Conservation (phyloP, 1,140 invertebrate genomes). For the Pseudomyrmex pallidus region DNA sequence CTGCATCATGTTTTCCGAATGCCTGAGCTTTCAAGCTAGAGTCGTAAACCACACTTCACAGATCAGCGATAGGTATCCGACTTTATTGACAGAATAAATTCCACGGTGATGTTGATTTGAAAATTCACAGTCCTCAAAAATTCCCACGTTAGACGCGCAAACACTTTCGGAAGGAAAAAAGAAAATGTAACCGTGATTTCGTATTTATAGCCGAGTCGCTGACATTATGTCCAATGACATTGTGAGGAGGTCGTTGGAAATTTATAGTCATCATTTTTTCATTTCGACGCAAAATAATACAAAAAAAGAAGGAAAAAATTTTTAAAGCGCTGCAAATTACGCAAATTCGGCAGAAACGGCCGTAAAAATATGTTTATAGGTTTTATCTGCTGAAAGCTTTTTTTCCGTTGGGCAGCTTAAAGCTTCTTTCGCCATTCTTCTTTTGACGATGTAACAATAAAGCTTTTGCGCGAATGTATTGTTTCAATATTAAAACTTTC, state of each 20-base stretch:
- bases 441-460: background rate
- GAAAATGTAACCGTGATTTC: background rate
- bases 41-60: conserved; percentile 46
- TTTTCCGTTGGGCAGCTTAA: conserved; percentile 5
- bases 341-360: background rate
- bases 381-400: background rate
- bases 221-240: conserved; percentile 11
- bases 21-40: background rate
- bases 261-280: conserved; percentile 18
- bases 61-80: conserved; percentile 21
- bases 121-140: conserved; percentile 65
- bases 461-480: background rate
- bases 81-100: conserved; percentile 66
- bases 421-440: background rate
- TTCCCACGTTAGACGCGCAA: conserved; percentile 58
- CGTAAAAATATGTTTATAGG: conserved; percentile 29
- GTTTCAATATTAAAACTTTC: background rate
- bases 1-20: background rate
- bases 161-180: background rate
- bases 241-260: conserved; percentile 31
- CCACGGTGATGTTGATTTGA: conserved; percentile 59
- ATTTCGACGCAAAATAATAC: background rate
- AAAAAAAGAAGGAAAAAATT: background rate
- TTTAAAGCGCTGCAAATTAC: conserved; percentile 9
- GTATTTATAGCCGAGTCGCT: conserved; percentile 30